Conservation (phyloP, 2,797 vertebrate species). For the Pelodytes ibericus region DNA sequence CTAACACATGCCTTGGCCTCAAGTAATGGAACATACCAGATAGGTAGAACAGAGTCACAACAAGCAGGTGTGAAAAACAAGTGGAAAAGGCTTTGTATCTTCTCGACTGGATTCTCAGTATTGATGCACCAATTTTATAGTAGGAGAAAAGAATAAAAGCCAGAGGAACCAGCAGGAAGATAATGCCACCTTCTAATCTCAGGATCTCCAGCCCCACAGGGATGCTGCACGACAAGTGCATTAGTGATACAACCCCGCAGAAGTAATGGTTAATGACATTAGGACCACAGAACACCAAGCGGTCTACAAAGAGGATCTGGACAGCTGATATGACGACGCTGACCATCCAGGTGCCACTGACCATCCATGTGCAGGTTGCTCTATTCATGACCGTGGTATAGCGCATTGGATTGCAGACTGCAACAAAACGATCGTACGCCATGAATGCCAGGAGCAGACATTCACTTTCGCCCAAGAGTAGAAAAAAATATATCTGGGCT, state of each 20-base stretch:
- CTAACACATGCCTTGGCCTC: no score
- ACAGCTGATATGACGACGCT: conserved; percentile 1
- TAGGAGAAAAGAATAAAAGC: background rate
- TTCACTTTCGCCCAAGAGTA: conserved; percentile 50
- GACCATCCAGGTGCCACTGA: conserved; percentile 30
- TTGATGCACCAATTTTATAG: background rate
- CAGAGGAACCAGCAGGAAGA: background rate
- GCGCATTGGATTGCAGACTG: conserved; percentile 39
- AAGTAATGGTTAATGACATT: background rate
- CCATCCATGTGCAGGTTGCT: conserved; percentile 25
- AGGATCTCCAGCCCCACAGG: background rate
- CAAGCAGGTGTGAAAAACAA: no score
- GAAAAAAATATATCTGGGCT: conserved; percentile 59
- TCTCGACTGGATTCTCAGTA: no score
- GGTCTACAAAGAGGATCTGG: background rate
- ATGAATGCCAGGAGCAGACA: conserved; percentile 54
- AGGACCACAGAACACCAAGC: background rate
- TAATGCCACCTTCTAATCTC: background rate
- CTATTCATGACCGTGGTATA: conserved; percentile 53
- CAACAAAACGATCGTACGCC: background rate
- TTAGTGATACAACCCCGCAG: background rate
- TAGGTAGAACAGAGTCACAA: no score
- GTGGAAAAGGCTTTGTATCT: no score
- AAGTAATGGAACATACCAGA: no score
- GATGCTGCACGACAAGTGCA: background rate